phyloP scores from a whole-genome alignment of 2,113 vertebrate species.

The Aphyosemion australe region DNA sequence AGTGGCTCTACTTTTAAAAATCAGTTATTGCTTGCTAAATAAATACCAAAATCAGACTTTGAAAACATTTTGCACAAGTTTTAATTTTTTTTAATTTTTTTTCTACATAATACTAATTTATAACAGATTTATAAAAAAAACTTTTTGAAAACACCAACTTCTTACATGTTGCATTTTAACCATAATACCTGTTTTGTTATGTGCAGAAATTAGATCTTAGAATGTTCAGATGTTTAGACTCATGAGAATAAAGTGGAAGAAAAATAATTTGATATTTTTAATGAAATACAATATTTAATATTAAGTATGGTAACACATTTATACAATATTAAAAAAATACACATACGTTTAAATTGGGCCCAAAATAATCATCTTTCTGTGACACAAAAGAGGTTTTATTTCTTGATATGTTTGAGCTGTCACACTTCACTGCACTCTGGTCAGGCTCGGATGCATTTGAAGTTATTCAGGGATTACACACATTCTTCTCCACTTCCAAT shows the following conservation, averaged over 20 bases:
- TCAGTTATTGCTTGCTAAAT: too few relatives aligned
- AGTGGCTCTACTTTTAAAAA: neutral
- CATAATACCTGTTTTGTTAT: slow-evolving; percentile 51
- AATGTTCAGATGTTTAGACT: neutral
- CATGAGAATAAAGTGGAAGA: neutral
- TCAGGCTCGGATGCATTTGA: neutral
- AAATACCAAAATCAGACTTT: too few relatives aligned
- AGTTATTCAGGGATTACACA: slow-evolving; percentile 17
- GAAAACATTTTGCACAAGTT: too few relatives aligned
- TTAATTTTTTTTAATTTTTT: neutral
- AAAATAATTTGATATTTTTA: too few relatives aligned
- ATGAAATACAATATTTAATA: too few relatives aligned
- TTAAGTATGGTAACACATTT: too few relatives aligned
- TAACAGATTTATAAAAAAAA: slow-evolving; percentile 50
- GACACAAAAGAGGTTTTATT: neutral
- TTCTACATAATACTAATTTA: neutral
- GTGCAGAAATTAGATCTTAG: slow-evolving; percentile 12
- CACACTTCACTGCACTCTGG: slow-evolving; percentile 1
- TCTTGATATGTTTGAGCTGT: neutral
- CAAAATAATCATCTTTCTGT: neutral
- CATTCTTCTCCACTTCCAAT: slow-evolving; percentile 19
- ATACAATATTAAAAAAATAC: neutral
- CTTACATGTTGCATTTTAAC: slow-evolving; percentile 47
- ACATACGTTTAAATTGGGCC: neutral
- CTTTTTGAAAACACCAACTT: slow-evolving; percentile 61